phyloP scores from a whole-genome alignment of 2,888 invertebrate genomes.

The Ligdia adustata region DNA sequence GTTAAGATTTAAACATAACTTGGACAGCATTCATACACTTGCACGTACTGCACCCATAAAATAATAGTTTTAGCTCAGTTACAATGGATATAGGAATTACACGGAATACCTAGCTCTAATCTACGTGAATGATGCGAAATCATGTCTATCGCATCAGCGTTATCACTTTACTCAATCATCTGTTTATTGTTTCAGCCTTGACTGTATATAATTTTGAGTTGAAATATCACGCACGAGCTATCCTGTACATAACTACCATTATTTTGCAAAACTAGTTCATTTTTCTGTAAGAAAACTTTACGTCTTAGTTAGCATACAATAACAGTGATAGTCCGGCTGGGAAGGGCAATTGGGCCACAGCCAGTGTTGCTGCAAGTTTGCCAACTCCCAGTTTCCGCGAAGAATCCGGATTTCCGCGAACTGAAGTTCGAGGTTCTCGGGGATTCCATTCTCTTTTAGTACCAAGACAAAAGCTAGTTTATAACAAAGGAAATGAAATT shows the following conservation, averaged over 20 bases:
- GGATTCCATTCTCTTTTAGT: conserved; percentile 17
- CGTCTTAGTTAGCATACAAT: too few relatives aligned
- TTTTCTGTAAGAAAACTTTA: too few relatives aligned
- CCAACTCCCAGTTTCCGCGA: conserved; percentile 20
- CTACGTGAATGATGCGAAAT: not conserved
- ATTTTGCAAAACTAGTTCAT: too few relatives aligned
- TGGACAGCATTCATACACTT: too few relatives aligned
- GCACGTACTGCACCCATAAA: too few relatives aligned
- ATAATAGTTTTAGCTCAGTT: too few relatives aligned
- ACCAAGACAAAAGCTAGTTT: not conserved
- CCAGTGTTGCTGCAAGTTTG: not conserved
- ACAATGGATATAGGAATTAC: too few relatives aligned
- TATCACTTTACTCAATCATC: conserved; percentile 20
- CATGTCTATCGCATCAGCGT: conserved; percentile 8
- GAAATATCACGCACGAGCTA: not conserved
- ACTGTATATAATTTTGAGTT: conserved; percentile 4
- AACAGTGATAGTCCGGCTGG: too few relatives aligned
- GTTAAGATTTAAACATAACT: not conserved
- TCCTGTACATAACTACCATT: not conserved
- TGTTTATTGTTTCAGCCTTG: conserved; percentile 25
- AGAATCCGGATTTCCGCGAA: conserved; percentile 22
- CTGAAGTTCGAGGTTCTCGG: conserved; percentile 14
- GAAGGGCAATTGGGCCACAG: not conserved
- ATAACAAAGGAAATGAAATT: conserved; percentile 17
- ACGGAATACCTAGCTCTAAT: not conserved